Evolutionary conservation across 2,113 vertebrate species (phyloP).

Genomic region (Rallus limicola): DNA sequence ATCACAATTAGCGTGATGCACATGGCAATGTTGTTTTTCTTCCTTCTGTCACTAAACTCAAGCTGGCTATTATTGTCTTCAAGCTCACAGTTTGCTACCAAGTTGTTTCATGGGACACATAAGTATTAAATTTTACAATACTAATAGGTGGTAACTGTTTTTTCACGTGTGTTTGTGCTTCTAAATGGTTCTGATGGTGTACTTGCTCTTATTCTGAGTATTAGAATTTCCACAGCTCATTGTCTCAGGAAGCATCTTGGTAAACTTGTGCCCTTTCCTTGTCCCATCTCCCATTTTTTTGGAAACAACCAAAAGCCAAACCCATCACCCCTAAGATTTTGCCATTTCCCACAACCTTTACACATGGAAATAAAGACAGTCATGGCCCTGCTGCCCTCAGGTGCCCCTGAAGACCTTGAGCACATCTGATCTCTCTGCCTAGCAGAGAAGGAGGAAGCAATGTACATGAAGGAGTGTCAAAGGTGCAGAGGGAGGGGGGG

Average conservation of each 20-base stretch:
- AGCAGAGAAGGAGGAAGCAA: background rate
- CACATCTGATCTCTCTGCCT: accelerated
- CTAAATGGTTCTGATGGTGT: background rate
- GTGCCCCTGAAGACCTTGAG: background rate
- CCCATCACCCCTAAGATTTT: background rate
- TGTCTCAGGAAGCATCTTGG: background rate
- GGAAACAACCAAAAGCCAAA: background rate
- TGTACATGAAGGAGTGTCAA: background rate
- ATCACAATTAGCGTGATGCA: background rate
- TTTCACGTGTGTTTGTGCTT: background rate
- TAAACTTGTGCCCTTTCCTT: background rate
- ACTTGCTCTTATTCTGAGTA: background rate
- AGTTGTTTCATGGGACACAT: accelerated
- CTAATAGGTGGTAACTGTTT: background rate
- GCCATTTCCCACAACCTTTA: background rate
- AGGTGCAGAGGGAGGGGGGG: background rate
- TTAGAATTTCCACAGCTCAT: background rate
- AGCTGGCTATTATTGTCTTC: background rate
- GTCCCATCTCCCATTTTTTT: background rate
- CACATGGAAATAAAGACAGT: background rate
- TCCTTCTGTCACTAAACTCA: background rate
- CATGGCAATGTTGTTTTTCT: background rate
- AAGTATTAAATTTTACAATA: background rate
- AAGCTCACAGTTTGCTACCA: background rate
- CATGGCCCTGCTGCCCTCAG: background rate